phyloP scores from a whole-genome alignment of 2,113 vertebrate genomes.

The Hyperopisus bebe region DNA sequence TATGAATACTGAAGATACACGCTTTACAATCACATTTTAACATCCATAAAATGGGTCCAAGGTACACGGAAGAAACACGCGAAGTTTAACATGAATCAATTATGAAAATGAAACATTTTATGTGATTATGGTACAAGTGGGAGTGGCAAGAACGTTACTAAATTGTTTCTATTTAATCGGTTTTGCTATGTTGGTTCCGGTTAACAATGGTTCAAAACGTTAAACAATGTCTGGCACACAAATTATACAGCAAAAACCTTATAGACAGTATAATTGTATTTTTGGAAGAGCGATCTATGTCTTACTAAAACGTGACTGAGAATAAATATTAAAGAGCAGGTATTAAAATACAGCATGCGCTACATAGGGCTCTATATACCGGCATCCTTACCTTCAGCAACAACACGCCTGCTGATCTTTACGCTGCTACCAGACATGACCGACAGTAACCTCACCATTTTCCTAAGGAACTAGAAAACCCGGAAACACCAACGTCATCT shows the following conservation, averaged over 20 bases:
- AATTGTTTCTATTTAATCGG: background rate
- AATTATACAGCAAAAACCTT: background rate
- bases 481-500: constrained; percentile 64
- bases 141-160: background rate
- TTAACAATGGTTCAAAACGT: background rate
- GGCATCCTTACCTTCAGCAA: constrained; percentile 47
- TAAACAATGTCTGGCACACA: background rate
- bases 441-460: constrained; percentile 61
- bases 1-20: background rate
- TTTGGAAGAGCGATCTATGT: background rate
- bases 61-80: background rate
- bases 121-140: background rate
- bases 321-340: background rate
- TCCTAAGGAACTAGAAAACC: constrained; percentile 34
- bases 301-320: background rate
- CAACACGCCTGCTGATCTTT: background rate
- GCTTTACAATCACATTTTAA: background rate
- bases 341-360: background rate
- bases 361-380: background rate
- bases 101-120: background rate
- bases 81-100: background rate
- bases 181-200: background rate
- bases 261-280: background rate
- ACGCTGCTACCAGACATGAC: constrained; percentile 36
- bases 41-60: background rate